Conservation (phyloP, 2,113 vertebrate species). For the Mastomys natalensis region DNA sequence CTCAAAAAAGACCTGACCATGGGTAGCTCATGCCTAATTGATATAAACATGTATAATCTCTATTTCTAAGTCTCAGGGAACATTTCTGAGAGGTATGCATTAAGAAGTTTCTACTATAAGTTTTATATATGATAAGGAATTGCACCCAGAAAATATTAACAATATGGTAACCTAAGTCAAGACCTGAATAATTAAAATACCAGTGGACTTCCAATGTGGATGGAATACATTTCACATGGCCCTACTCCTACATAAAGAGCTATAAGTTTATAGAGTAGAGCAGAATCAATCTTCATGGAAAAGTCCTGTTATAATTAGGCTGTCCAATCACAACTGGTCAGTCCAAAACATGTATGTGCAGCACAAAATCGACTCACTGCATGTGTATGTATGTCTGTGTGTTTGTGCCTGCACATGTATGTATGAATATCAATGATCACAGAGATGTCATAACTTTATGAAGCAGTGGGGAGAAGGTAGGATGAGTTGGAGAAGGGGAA, state of each 20-base stretch:
- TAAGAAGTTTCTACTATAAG: background rate
- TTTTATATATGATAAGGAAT: background rate
- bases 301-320: background rate
- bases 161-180: background rate
- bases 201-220: background rate
- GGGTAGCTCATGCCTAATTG: background rate
- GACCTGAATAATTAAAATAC: background rate
- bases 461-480: background rate
- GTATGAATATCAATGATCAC: background rate
- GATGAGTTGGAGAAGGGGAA: background rate
- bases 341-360: background rate
- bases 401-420: background rate
- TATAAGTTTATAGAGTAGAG: background rate
- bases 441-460: background rate
- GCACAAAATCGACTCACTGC: background rate
- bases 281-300: background rate
- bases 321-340: background rate
- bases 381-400: background rate
- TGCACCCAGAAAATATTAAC: background rate
- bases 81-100: background rate
- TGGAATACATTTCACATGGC: background rate
- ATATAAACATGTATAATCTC: background rate
- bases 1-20: background rate
- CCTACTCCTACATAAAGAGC: background rate
- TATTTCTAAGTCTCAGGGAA: background rate